phyloP scores from a whole-genome alignment of 2,113 vertebrate genomes.

The Microcebus ravelobensis region DNA sequence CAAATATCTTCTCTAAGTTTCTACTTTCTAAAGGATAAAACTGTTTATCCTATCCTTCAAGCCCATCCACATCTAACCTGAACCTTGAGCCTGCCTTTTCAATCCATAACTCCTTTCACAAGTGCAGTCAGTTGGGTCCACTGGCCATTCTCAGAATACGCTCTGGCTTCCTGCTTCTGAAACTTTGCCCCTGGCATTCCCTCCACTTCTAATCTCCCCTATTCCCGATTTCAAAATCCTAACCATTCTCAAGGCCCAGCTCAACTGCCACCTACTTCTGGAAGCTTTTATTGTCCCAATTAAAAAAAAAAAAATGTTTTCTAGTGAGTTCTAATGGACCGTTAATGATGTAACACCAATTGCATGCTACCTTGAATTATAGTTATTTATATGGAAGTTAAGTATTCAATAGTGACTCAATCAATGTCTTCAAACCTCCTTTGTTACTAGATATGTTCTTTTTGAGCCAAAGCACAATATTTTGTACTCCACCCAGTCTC shows the following conservation, averaged over 20 bases:
- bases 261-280: neutral
- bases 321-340: neutral
- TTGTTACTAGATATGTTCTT: neutral
- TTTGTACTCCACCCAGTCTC: neutral
- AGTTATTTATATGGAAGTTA: neutral
- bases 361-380: neutral
- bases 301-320: conserved; percentile 29
- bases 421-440: neutral
- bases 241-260: neutral
- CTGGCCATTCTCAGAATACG: neutral
- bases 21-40: neutral
- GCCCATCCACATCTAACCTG: neutral
- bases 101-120: neutral
- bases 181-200: neutral
- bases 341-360: neutral
- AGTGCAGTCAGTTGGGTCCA: neutral
- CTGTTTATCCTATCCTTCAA: neutral
- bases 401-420: neutral
- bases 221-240: neutral
- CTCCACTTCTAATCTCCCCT: neutral
- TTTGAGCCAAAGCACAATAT: neutral
- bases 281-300: neutral
- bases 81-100: neutral
- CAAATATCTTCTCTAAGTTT: neutral
- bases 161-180: neutral